phyloP scores from a whole-genome alignment of 2,113 vertebrate genomes.

The Campylorhamphus procurvoides region DNA sequence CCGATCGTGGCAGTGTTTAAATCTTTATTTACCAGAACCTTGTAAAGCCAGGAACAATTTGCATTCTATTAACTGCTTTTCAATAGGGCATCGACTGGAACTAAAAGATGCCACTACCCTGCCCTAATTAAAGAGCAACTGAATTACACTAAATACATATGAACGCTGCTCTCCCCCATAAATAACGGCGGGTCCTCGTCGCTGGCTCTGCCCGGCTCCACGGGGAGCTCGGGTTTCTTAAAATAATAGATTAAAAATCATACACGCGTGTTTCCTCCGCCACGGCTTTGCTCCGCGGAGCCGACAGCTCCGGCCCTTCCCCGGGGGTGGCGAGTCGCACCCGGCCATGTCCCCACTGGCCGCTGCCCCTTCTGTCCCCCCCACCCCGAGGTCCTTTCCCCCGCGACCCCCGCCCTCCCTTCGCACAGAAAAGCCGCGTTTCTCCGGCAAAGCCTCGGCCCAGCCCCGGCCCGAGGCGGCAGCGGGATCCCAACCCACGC shows the following conservation, averaged over 20 bases:
- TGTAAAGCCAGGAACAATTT: conserved; percentile 93
- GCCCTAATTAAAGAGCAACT: conserved; percentile 89
- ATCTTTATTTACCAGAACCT: conserved; percentile 96
- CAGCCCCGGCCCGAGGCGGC: neutral
- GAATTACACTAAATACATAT: conserved; percentile 82
- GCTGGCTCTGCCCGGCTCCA: neutral
- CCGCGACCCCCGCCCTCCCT: neutral
- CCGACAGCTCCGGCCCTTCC: neutral
- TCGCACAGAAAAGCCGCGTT: neutral
- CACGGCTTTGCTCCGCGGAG: neutral
- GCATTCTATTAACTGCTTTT: conserved; percentile 97
- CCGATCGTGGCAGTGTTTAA: conserved; percentile 89
- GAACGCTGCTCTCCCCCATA: conserved; percentile 58
- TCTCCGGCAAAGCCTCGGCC: neutral
- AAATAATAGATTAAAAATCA: neutral
- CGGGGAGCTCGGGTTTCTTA: neutral
- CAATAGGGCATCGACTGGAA: conserved; percentile 95
- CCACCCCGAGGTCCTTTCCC: neutral
- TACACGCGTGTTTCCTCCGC: neutral
- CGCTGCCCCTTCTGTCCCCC: neutral
- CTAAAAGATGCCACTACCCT: conserved; percentile 91
- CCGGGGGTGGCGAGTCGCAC: neutral
- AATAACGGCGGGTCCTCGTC: conserved; percentile 51
- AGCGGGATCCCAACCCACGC: neutral
- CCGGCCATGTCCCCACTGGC: neutral